Evolutionary conservation across 2,113 vertebrate species (phyloP), one percentile per base, ranked within the genome.

Genomic region (Caretta caretta): DNA sequence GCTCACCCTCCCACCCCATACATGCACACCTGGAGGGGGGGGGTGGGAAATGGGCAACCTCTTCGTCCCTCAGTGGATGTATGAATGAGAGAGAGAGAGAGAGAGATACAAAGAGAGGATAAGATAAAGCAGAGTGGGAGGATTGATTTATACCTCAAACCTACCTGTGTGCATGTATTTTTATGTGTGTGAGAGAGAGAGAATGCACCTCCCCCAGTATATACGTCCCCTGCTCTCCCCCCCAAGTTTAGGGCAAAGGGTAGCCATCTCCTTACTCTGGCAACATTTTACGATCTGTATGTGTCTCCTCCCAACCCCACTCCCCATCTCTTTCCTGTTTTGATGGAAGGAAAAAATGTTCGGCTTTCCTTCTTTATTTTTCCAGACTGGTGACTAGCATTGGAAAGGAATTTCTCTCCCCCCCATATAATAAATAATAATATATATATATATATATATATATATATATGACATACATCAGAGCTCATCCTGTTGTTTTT

Each of bases 351-450:
- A 98, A 98, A 98, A 96, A 97, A 97, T 98, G 98, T 97, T 97
- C 97, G 97, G 98, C 97, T 98, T 98, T 98, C 98, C 98, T 98
- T 98, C 98, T 98, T 98, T 98, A 98, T 98, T 98, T 98, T 98
- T 98, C 98, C 98, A 98, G 98, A 98, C 98, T 96, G 94, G 96
- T 98, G 98, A 98, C 97, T 98, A 97, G 98, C 96, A 98, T 75
- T 96, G 97, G 20, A 98, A 98, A 98, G 98, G 97, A 98, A 98
- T 98, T 98, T 97, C 87, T 97, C 62, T 94, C 94, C 96, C 94
- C 94, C 95, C 92, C 92, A 82, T 94, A 96, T 95, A 98, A 97
- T 81, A 97, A 94, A 97, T 95, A 65, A 80, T 91, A 84, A 83
- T 76, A 88, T n/a, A n/a, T n/a, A n/a, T n/a, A 38, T 38, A 38